phyloP scores from a whole-genome alignment of 2,888 invertebrate species.

The Drosophila lacicola region DNA sequence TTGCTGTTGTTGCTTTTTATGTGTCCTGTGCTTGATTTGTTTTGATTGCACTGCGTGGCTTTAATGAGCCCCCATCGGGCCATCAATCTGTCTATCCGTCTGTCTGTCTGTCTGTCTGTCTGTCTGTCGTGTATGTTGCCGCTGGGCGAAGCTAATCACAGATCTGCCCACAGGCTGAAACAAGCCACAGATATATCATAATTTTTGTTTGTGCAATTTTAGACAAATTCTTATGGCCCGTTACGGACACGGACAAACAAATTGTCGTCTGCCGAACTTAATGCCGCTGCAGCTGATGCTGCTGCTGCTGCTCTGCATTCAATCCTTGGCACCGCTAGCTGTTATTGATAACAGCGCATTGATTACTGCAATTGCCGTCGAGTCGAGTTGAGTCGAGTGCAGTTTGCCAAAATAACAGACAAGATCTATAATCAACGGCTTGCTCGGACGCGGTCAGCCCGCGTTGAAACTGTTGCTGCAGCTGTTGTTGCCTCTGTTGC shows the following conservation, averaged over 20 bases:
- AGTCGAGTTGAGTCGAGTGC: conserved; percentile 20
- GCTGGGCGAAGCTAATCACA: conserved; percentile 63
- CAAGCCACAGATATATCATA: conserved; percentile 63
- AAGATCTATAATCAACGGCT: conserved; percentile 64
- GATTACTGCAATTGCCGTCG: conserved; percentile 75
- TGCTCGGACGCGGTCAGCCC: conserved; percentile 21
- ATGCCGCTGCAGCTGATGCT: not conserved
- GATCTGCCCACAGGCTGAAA: conserved; percentile 23
- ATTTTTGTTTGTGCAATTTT: conserved; percentile 75
- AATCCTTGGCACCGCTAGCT: conserved; percentile 77
- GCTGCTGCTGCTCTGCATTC: conserved; percentile 49
- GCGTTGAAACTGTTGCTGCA: conserved; percentile 10
- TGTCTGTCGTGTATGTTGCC: conserved; percentile 8
- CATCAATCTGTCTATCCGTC: conserved; percentile 64
- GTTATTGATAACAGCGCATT: conserved; percentile 78
- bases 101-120: conserved; percentile 26
- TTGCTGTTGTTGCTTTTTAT: conserved; percentile 35
- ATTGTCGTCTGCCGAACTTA: conserved; percentile 25
- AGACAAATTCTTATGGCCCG: conserved; percentile 60
- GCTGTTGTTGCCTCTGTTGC: conserved; percentile 11
- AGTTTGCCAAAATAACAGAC: conserved; percentile 69
- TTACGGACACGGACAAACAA: conserved; percentile 49
- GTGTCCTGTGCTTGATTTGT: conserved; percentile 78
- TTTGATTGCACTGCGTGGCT: conserved; percentile 78
- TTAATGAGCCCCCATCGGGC: conserved; percentile 70